A percentile compares a stretch with the other conserved stretches of the same genome.
Evolutionary conservation across 2,888 invertebrate genomes (phyloP).

Genomic region (Andrena hattorfiana): DNA sequence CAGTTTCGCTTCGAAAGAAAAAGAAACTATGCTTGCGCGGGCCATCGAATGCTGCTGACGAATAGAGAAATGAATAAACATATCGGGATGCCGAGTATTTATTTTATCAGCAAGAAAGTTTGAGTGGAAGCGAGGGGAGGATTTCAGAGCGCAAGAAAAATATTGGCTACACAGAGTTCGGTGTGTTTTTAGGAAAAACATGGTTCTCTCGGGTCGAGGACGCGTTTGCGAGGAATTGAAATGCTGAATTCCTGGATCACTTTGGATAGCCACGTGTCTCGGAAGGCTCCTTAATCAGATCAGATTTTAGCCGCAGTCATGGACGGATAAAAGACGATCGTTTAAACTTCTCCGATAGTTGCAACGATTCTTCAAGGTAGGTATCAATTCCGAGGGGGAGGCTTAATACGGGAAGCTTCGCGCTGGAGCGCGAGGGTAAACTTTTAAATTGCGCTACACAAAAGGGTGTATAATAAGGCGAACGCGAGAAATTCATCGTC

Average conservation of each 20-base stretch:
- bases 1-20: slow-evolving; percentile 48
- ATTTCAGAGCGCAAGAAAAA: slow-evolving; percentile 5
- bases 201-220: neutral
- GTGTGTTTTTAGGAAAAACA: slow-evolving; percentile 13
- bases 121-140: neutral
- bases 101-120: slow-evolving; percentile 32
- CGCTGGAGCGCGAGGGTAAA: slow-evolving; percentile 33
- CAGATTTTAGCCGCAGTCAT: slow-evolving; percentile 44
- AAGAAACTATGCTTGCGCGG: slow-evolving; percentile 29
- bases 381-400: slow-evolving; percentile 46
- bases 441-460: slow-evolving; percentile 67
- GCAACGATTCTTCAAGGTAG: slow-evolving; percentile 31
- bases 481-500: slow-evolving; percentile 53
- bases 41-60: slow-evolving; percentile 47
- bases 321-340: slow-evolving; percentile 57
- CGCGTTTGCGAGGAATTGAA: neutral
- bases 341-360: slow-evolving; percentile 60
- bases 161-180: neutral
- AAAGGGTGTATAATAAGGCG: slow-evolving; percentile 67
- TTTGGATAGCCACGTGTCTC: neutral
- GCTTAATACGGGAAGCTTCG: slow-evolving; percentile 51
- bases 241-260: neutral
- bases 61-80: slow-evolving; percentile 67
- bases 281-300: slow-evolving; percentile 42
- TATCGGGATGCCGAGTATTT: slow-evolving; percentile 46